Evolutionary conservation across 2,113 vertebrate species (phyloP).

Genomic region (Perccottus glenii): DNA sequence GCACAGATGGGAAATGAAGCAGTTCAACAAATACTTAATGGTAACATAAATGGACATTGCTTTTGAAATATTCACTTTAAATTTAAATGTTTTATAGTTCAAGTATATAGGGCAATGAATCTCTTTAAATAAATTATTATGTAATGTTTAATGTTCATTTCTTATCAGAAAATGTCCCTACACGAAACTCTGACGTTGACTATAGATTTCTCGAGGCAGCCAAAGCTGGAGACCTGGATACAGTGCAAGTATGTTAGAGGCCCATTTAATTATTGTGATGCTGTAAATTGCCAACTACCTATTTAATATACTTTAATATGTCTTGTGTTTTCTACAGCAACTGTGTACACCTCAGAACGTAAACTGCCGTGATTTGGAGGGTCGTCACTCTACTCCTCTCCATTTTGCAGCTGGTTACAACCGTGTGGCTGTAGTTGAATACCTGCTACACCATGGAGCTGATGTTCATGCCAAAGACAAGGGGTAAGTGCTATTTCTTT

Average conservation of each 20-base stretch:
- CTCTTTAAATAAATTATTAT: neutral
- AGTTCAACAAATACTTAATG: constrained; percentile 97
- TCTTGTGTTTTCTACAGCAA: constrained; percentile 80
- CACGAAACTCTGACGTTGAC: constrained; percentile 96
- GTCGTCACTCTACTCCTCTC: constrained; percentile 95
- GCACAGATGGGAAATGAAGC: constrained; percentile 98
- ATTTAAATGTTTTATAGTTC: neutral
- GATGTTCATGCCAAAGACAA: constrained; percentile 99
- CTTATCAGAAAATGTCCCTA: constrained; percentile 89
- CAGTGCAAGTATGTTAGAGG: constrained; percentile 87
- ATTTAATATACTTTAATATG: neutral
- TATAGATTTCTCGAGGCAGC: constrained; percentile 96
- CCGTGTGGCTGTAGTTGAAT: constrained; percentile 95
- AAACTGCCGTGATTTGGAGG: constrained; percentile 96
- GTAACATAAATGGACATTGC: constrained; percentile 62
- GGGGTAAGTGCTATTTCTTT: constrained; percentile 78
- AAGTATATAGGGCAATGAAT: neutral
- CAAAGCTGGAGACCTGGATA: constrained; percentile 98
- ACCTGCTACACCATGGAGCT: constrained; percentile 93
- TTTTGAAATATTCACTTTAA: rapidly evolving
- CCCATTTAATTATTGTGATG: neutral
- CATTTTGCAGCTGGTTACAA: constrained; percentile 99
- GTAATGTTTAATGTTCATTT: neutral
- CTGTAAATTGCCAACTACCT: neutral
- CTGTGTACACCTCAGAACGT: constrained; percentile 98